Conservation (phyloP, 2,888 invertebrate genomes). For the Agonopterix arenella region DNA sequence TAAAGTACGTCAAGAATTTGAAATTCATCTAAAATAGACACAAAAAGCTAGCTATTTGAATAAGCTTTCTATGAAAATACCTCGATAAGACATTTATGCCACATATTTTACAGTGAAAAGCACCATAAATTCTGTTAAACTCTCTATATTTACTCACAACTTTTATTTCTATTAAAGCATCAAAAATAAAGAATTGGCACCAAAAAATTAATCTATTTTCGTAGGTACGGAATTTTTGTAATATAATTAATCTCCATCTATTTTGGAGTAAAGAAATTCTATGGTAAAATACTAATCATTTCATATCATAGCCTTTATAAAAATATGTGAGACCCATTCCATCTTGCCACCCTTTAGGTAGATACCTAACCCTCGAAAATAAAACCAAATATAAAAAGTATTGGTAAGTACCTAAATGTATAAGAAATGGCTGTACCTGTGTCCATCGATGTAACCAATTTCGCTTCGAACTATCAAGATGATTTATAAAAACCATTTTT, state of each 20-base stretch:
- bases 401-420: too few species aligned
- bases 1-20: constrained; percentile 25
- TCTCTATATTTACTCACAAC: constrained; percentile 61
- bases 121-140: constrained; percentile 63
- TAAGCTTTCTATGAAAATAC: constrained; percentile 12
- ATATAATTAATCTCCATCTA: too few species aligned
- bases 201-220: constrained; percentile 34
- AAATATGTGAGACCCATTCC: too few species aligned
- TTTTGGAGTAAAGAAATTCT: background rate
- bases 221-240: background rate
- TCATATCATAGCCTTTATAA: constrained; percentile 5
- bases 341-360: too few species aligned
- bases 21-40: constrained; percentile 21
- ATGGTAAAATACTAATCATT: background rate
- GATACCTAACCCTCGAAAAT: too few species aligned
- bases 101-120: constrained; percentile 34
- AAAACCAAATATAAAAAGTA: too few species aligned
- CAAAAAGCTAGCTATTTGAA: constrained; percentile 23
- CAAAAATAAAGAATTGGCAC: constrained; percentile 61
- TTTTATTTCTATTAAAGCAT: constrained; percentile 66
- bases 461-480: too few species aligned
- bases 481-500: too few species aligned
- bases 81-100: constrained; percentile 12
- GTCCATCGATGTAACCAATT: too few species aligned
- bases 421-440: too few species aligned